Evolutionary conservation across 1,140 invertebrate species (phyloP).

Genomic region (Rhagoletis zephyria): DNA sequence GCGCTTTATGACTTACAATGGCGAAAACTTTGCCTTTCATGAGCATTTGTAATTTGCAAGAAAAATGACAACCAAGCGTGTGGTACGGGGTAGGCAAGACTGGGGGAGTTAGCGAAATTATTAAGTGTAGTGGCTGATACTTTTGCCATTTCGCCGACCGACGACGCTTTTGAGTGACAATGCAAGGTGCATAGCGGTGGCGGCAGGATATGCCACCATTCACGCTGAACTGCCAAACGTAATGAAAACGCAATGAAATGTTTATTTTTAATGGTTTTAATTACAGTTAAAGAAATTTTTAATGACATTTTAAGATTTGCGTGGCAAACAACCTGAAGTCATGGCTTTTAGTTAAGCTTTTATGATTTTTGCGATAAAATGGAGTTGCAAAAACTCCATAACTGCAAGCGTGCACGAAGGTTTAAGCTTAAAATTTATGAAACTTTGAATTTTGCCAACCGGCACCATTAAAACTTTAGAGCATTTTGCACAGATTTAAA

Average conservation of each 20-base stretch:
- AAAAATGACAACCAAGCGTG: not conserved
- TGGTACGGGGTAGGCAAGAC: not conserved
- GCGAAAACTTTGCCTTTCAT: constrained; percentile 36
- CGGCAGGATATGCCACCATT: too few relatives aligned
- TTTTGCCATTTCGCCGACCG: not conserved
- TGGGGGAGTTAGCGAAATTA: not conserved
- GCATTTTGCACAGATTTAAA: constrained; percentile 22
- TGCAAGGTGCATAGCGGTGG: not conserved
- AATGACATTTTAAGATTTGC: constrained; percentile 55
- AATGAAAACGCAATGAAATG: constrained; percentile 56
- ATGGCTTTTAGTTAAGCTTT: constrained; percentile 17
- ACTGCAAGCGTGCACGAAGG: constrained; percentile 26
- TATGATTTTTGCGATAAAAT: constrained; percentile 19
- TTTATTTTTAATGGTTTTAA: constrained; percentile 56
- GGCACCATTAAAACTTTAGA: constrained; percentile 16
- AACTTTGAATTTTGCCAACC: not conserved
- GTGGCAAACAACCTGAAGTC: constrained; percentile 11
- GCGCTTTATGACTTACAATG: constrained; percentile 47
- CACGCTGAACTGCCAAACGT: not conserved
- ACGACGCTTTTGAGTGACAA: not conserved
- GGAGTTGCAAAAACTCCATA: constrained; percentile 2
- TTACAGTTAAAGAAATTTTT: constrained; percentile 56
- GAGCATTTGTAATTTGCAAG: constrained; percentile 39
- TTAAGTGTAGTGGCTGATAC: constrained; percentile 16
- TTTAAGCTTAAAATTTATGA: constrained; percentile 1